Conservation (phyloP, 2,113 vertebrate species). For the Heptranchias perlo region DNA sequence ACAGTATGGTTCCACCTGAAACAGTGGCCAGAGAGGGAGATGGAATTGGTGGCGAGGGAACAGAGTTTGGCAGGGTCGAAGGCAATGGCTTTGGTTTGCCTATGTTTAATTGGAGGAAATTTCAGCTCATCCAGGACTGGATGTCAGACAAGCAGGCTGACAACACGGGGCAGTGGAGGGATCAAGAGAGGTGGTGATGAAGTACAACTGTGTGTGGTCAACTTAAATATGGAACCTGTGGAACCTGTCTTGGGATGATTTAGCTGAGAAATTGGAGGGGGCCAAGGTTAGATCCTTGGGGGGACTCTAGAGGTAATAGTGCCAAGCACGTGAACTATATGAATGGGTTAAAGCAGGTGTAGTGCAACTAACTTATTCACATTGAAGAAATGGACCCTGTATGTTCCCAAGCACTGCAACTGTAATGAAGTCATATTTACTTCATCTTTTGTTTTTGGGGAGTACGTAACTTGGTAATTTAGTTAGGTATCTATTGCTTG, state of each 20-base stretch:
- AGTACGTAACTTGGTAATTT: background rate
- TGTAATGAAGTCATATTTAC: background rate
- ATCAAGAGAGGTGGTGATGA: background rate
- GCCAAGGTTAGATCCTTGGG: background rate
- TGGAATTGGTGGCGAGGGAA: background rate
- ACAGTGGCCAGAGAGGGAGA: background rate
- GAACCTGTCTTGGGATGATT: background rate
- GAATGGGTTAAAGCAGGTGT: background rate
- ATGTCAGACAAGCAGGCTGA: background rate
- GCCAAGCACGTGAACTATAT: background rate
- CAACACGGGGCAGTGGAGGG: background rate
- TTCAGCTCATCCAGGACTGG: background rate
- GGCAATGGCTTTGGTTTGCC: background rate
- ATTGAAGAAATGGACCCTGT: background rate
- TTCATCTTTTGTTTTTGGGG: background rate
- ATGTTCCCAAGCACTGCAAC: background rate
- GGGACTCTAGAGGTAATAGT: background rate
- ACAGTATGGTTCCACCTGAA: background rate
- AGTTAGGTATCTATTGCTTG: background rate
- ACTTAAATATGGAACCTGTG: too few relatives aligned
- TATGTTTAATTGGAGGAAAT: background rate
- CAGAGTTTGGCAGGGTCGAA: background rate
- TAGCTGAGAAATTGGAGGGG: background rate
- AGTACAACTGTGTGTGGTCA: background rate
- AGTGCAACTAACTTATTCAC: background rate